A percentile compares a stretch with the other conserved stretches of the same genome.
Conservation (phyloP, 2,113 vertebrate species). For the Puma concolor region DNA sequence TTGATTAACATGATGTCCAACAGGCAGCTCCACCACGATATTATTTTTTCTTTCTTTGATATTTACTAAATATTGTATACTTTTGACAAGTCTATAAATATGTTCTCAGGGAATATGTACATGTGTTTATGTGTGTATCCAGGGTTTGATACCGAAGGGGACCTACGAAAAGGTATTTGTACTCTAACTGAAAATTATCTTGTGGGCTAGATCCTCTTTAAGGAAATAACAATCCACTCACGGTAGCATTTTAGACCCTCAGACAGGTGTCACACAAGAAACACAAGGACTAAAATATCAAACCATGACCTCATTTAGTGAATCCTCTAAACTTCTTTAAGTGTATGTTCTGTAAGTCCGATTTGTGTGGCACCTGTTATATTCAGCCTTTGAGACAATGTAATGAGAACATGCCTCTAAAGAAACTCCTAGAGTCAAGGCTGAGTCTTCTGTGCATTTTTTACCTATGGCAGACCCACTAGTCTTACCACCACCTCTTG, state of each 20-base stretch:
- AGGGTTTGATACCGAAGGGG: background rate
- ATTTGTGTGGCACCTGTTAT: background rate
- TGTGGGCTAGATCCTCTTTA: background rate
- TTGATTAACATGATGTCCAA: background rate
- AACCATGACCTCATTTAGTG: background rate
- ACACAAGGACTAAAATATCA: conserved; percentile 12
- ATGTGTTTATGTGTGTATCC: background rate
- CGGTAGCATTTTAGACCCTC: background rate
- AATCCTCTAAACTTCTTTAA: background rate
- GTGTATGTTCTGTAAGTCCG: background rate
- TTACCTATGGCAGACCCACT: background rate
- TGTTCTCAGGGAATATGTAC: background rate
- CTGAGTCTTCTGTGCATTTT: background rate
- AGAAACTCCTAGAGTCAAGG: background rate
- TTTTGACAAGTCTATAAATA: background rate
- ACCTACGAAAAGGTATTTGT: background rate
- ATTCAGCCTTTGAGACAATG: background rate
- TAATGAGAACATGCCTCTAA: background rate
- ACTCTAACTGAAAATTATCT: background rate
- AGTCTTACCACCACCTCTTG: background rate
- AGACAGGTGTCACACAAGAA: background rate
- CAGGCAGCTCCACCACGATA: background rate
- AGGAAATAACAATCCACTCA: background rate
- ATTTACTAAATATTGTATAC: background rate
- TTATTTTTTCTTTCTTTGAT: background rate